These are phyloP conservation scores for Netelia inedita DNA, from an alignment of 2,888 invertebrate genomes.

Conservation along the genomic window DNA sequence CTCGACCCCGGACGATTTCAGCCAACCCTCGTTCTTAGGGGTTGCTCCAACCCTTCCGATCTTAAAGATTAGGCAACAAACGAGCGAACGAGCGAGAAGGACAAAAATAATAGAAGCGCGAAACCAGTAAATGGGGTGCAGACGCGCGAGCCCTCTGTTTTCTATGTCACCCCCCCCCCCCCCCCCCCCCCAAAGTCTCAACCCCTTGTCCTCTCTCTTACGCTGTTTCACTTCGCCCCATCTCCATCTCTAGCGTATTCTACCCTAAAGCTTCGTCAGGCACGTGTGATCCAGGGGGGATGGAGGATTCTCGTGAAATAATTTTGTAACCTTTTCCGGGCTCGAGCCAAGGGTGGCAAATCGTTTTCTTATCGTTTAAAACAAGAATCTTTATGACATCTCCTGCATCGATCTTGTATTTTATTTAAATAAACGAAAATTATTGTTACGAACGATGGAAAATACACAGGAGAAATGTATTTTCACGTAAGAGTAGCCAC, in stretches of 20 bases:
- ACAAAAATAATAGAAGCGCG: slow-evolving; percentile 74
- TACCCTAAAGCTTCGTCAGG: slow-evolving; percentile 36
- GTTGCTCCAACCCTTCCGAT: slow-evolving; percentile 82
- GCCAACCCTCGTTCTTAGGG: slow-evolving; percentile 67
- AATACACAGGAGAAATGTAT: not conserved
- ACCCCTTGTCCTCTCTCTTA: slow-evolving; percentile 55
- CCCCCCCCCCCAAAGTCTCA: slow-evolving; percentile 62
- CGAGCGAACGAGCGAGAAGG: slow-evolving; percentile 73
- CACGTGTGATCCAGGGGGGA: slow-evolving; percentile 53
- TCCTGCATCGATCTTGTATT: slow-evolving; percentile 50
- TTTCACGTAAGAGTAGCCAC: not conserved
- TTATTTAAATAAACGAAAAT: not conserved
- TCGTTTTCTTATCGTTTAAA: not conserved
- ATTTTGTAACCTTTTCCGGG: slow-evolving; percentile 46
- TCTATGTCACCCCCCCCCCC: slow-evolving; percentile 58
- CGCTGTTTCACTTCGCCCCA: slow-evolving; percentile 51
- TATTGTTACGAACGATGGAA: not conserved
- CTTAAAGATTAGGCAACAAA: slow-evolving; percentile 85
- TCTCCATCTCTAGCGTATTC: slow-evolving; percentile 32
- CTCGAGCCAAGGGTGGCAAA: slow-evolving; percentile 20
- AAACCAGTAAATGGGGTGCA: slow-evolving; percentile 84
- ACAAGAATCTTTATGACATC: slow-evolving; percentile 24
- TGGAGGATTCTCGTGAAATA: slow-evolving; percentile 65
- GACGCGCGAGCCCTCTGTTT: slow-evolving; percentile 75
- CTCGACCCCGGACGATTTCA: slow-evolving; percentile 63